phyloP scores from a whole-genome alignment of 1,140 invertebrate genomes.

The Paramacrobiotus metropolitanus region DNA sequence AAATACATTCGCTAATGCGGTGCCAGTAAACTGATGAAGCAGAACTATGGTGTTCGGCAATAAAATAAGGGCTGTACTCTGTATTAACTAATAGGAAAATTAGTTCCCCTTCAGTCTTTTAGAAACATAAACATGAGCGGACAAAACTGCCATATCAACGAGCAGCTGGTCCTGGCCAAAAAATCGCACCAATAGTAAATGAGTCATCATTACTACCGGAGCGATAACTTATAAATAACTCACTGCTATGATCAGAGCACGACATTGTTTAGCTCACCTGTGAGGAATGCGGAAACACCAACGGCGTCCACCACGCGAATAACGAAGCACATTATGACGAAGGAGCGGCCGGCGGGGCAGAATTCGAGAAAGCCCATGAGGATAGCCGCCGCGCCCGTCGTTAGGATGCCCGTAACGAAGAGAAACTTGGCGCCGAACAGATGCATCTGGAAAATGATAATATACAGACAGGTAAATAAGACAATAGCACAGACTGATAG shows the following conservation, averaged over 20 bases:
- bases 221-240: no score
- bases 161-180: neutral
- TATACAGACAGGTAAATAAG: conserved; percentile 3
- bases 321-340: conserved; percentile 58
- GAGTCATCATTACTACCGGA: no score
- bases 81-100: no score
- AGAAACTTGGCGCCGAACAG: conserved; percentile 55
- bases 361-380: conserved; percentile 59
- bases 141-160: no score
- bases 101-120: no score
- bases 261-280: conserved; percentile 28
- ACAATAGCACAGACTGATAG: neutral
- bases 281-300: conserved; percentile 71
- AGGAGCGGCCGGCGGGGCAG: conserved; percentile 49
- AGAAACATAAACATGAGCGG: neutral
- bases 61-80: no score
- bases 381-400: conserved; percentile 38
- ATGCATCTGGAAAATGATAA: conserved; percentile 32
- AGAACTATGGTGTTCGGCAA: no score
- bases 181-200: no score
- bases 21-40: no score
- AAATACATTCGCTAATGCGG: no score
- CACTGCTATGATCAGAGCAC: no score
- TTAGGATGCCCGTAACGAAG: conserved; percentile 63
- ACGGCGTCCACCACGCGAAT: conserved; percentile 70